Base-by-base conservation (phyloP, 2,797 vertebrate species). In the Eremophila alpestris region DNA sequence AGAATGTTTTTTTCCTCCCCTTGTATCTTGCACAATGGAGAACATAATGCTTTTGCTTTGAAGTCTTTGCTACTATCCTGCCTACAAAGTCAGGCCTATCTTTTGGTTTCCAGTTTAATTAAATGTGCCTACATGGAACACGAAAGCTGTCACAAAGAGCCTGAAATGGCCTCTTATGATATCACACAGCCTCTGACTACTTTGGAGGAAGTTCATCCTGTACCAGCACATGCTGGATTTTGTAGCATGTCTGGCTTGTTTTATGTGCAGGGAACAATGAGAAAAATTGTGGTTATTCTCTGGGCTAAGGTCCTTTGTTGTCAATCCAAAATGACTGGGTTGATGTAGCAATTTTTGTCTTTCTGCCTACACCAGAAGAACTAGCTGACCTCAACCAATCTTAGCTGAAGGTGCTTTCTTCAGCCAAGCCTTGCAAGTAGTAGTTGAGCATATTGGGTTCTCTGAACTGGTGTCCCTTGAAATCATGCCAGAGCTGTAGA, bases 41-140 rank as follows among this genome's bases (percentile, higher is more conserved):
- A 96, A 95, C 96, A 97, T 94, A 96, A 97, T 95, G 87, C 94
- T 71, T 96, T 89, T 90, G 90, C 95, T 96, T 96, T 97, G 93
- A 97, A 96, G 89, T 95, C 81, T 92, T 84, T 69, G 80, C 93
- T 87, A 89, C 93, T 95, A 89, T 83, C 68, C 91, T 92, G 56
- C 82, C 92, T 93, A 93, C 73, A 95, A 95, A 97, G 91, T 94
- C 89, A 87, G 76, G 69, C 38, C 78, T 94, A 80, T 96, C 87
- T 96, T 95, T 95, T 91, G 79, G 87, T 87, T 96, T 94, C 89
- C 59, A 91, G 68, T 95, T 97, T 96, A 97, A 97, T 97, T 97
- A 97, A 95, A 82, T 94, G 87, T 0, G 1, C 68, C 91, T 94
- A n/a, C 54, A 54, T 52, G 54, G 94, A 93, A 94, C 85, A 92